Evolutionary conservation across 2,888 invertebrate species (phyloP).

Genomic region (Aricia artaxerxes): DNA sequence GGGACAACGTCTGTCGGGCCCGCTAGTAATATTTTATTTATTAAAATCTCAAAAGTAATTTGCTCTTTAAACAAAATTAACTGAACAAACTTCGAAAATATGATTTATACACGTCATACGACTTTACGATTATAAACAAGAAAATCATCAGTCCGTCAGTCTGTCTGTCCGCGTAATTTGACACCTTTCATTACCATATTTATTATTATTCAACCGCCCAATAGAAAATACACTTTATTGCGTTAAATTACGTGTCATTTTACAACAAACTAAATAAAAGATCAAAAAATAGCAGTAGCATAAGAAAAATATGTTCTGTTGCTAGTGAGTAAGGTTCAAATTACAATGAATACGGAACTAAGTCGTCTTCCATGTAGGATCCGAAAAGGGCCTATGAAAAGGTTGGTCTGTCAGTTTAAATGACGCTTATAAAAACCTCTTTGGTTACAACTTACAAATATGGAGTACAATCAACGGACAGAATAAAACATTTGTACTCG

Average conservation of each 20-base stretch:
- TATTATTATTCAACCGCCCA: conserved; percentile 55
- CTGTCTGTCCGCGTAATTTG: conserved; percentile 71
- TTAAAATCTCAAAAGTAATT: background rate
- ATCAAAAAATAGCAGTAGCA: background rate
- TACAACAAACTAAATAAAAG: background rate
- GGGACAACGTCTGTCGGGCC: background rate
- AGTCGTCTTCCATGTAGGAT: background rate
- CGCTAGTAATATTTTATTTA: background rate
- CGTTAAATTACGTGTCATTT: background rate
- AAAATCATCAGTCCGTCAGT: conserved; percentile 66
- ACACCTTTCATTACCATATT: conserved; percentile 79
- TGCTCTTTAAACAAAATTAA: background rate
- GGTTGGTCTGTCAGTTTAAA: conserved; percentile 9
- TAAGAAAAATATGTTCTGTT: background rate
- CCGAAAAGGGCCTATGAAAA: background rate
- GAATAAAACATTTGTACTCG: conserved; percentile 7
- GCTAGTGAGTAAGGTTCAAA: background rate
- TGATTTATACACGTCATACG: conserved; percentile 64
- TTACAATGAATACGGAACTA: background rate
- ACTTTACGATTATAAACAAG: conserved; percentile 58
- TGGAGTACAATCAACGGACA: conserved; percentile 2
- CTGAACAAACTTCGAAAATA: conserved; percentile 58
- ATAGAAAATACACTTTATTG: background rate
- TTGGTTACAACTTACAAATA: conserved; percentile 10
- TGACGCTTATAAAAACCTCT: conserved; percentile 6